Evolutionary conservation across 2,797 vertebrate species (phyloP), one percentile per base, ranked within the genome.

Genomic region (Dryobates pubescens): DNA sequence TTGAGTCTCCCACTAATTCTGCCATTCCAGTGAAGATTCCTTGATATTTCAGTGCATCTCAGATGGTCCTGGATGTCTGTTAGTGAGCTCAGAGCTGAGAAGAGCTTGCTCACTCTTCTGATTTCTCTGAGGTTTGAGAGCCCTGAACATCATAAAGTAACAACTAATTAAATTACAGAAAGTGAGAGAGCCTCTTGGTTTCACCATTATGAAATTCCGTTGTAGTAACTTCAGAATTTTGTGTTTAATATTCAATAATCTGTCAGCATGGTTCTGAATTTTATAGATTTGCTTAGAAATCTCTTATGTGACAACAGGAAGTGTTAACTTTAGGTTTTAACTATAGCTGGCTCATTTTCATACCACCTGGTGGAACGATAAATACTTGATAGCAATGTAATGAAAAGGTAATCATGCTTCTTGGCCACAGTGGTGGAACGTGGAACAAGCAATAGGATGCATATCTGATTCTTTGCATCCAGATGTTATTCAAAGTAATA

Each of bases 261-360:
- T 92, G 73, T 69, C 79, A 77, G 27, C 23, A 58, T 38, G 5
- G 41, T 83, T 90, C 74, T 84, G 74, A 91, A 86, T 84, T 56
- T 88, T 82, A 63, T 78, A 86, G 82, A 92, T 76, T 92, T 90
- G 29, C 49, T 95, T 92, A 90, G 77, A 94, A 93, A 93, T 74
- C 80, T 85, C 57, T 85, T 80, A 47, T 56, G 59, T 86, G 77
- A 85, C 86, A 89, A 89, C 30, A 29, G 30, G 18, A 91, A 93
- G 30, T 41, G 29, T 91, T 86, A 82, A 87, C 73, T 78, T 90
- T 59, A 79, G 43, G 38, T 88, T 62, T 82, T 90, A 61, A 68
- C 41, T 57, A 63, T 80, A 96, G 86, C n/a, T 57, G 49, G 27
- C 41, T 89, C 36, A 88, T 94, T 93, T 92, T 89, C 54, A 77